Conservation (phyloP, 30 jellyfish, hydroid and myxozoan species). For the Turritopsis dohrnii region DNA sequence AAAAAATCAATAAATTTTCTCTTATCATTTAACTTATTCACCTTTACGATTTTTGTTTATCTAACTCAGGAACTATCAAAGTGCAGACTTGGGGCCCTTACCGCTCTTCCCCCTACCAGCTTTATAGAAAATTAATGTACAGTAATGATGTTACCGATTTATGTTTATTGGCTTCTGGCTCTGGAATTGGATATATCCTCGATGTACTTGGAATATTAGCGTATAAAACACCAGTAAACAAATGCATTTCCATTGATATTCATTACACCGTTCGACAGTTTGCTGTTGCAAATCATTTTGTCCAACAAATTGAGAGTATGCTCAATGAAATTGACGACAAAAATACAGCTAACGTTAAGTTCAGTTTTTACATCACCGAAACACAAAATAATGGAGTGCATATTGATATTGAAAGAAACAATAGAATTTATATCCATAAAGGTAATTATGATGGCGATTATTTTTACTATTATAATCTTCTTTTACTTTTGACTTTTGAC, state of each 20-base stretch:
- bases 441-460: too few relatives aligned
- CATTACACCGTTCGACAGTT: conserved; percentile 12
- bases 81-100: conserved; percentile 24
- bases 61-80: not conserved
- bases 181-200: conserved; percentile 22
- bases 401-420: not conserved
- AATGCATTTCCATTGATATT: conserved; percentile 3
- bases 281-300: not conserved
- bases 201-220: conserved; percentile 19
- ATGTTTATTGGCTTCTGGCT: conserved; percentile 18
- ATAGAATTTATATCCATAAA: not conserved
- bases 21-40: not conserved
- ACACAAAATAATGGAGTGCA: not conserved
- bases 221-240: conserved; percentile 4
- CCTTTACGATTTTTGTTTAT: too few relatives aligned
- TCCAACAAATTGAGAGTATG: not conserved
- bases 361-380: not conserved
- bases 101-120: conserved; percentile 17
- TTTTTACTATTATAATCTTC: too few relatives aligned
- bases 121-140: conserved; percentile 7
- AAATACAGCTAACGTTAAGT: not conserved
- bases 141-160: not conserved
- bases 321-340: not conserved
- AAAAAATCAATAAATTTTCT: too few relatives aligned
- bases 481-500: too few relatives aligned